Evolutionary conservation across 2,113 vertebrate species (phyloP).

Genomic region (Pseudonaja textilis): DNA sequence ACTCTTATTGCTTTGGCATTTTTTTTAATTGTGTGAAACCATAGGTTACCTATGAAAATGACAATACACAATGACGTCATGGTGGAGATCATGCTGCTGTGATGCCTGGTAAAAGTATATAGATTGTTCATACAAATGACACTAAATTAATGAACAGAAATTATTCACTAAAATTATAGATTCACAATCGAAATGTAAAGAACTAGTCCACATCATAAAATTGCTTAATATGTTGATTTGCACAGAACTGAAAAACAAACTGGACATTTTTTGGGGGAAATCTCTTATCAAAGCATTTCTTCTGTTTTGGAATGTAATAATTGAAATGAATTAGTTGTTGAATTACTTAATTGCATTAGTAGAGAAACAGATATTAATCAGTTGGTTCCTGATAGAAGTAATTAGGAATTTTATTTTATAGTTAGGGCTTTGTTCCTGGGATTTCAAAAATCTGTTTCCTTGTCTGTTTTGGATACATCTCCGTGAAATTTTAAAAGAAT

Average conservation of each 20-base stretch:
- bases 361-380: neutral
- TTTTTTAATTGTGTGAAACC: neutral
- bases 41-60: neutral
- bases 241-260: neutral
- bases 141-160: neutral
- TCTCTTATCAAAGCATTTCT: neutral
- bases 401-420: neutral
- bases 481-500: neutral
- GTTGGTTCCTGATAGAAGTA: neutral
- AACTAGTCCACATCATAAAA: neutral
- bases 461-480: neutral
- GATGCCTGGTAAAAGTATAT: neutral
- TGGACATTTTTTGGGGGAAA: neutral
- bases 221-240: neutral
- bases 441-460: neutral
- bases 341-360: neutral
- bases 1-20: neutral
- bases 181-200: neutral
- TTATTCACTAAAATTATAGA: neutral
- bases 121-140: neutral
- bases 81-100: neutral
- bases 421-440: neutral
- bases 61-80: neutral
- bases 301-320: constrained; percentile 1
- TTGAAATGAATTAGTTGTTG: constrained; percentile 19